Evolutionary conservation across 2,888 invertebrate genomes (phyloP), one percentile per base, ranked within the genome.

Genomic region (Bellardia bayeri): DNA sequence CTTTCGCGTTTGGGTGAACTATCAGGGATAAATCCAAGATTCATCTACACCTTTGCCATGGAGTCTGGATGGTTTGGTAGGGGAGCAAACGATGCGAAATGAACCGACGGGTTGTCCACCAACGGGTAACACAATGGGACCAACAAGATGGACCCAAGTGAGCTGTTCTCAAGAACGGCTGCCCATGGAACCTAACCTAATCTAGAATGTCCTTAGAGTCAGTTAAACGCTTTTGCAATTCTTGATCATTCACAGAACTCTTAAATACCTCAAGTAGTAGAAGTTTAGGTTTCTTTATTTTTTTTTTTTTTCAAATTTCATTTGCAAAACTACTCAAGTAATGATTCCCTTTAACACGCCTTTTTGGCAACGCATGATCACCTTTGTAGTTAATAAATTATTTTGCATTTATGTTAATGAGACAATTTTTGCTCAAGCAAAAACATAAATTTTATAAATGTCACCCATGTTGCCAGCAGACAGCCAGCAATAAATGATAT

Each of bases 401-500:
- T 89, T 85, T 87, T 89, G 85, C 90, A 89, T 90, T 90, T 90
- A 90, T 90, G 90, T 89, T 89, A 90, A 90, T 89, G 89, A 89
- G 89, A 89, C 85, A 87, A 87, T 88, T 89, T 89, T 88, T 87
- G 86, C 81, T 74, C 54, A 80, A 82, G 79, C 81, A 74, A 87
- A 85, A 80, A 83, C 87, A 88, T 88, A 87, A 88, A 88, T 88
- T 87, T 86, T 33, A 16, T 64, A 83, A 84, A 85, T 87, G 88
- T 88, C 88, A 88, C 75, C 82, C 79, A 83, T 83, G 85, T 76
- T 78, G 82, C 71, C 49, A 30, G 42, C 45, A 74, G 33, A 58
- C 69, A 75, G 37, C 45, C 69, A 76, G 63, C n/a, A 56, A 23
- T 8, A 69, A 76, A 45, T 40, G 51, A 40, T 58, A 33, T 75